Evolutionary conservation across 2,797 vertebrate genomes (phyloP).

Genomic region (Ctenosaura bakeri): DNA sequence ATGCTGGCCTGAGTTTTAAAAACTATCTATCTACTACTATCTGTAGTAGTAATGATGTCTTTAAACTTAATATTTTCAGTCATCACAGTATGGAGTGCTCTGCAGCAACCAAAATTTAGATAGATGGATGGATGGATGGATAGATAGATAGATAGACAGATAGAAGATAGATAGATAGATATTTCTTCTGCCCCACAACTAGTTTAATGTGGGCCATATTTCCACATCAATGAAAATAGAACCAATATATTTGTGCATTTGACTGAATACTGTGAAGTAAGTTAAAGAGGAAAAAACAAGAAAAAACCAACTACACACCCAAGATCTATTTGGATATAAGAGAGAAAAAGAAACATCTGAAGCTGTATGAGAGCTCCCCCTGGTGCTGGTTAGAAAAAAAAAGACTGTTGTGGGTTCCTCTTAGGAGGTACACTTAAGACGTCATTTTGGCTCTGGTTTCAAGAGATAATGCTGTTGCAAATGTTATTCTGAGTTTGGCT

Average conservation of each 20-base stretch:
- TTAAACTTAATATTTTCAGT: too few species aligned
- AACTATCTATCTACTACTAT: too few species aligned
- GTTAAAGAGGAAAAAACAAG: neutral
- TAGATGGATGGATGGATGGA: neutral
- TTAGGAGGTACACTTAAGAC: neutral
- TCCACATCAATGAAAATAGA: neutral
- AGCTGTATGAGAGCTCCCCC: conserved; percentile 61
- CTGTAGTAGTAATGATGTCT: neutral
- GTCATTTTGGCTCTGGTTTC: conserved; percentile 12
- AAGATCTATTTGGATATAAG: neutral
- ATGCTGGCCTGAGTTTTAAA: neutral
- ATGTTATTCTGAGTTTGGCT: neutral
- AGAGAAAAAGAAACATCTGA: conserved; percentile 17
- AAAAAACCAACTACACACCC: neutral
- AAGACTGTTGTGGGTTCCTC: neutral
- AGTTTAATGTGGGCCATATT: neutral
- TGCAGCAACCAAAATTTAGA: neutral
- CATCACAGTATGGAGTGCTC: neutral
- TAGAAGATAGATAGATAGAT: too few species aligned
- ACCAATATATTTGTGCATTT: neutral
- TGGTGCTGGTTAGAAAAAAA: conserved; percentile 50
- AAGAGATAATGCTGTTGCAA: conserved; percentile 29
- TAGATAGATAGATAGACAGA: too few species aligned
- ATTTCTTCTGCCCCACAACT: too few species aligned
- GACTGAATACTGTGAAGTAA: neutral